Evolutionary conservation across 2,113 vertebrate species (phyloP).

Genomic region (Vicugna pacos): DNA sequence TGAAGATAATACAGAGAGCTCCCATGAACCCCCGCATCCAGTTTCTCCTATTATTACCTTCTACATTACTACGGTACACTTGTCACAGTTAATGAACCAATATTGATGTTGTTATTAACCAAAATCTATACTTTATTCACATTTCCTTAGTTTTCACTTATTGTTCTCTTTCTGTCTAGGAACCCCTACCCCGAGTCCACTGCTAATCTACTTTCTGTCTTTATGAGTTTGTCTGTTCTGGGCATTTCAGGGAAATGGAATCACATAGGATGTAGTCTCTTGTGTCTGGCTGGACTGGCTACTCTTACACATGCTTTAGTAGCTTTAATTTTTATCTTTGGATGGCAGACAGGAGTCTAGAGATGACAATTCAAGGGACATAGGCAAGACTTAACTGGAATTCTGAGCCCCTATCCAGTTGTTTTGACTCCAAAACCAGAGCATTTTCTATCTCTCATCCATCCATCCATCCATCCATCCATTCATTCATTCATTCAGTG

Average conservation of each 20-base stretch:
- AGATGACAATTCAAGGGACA: not conserved
- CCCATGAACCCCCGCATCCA: not conserved
- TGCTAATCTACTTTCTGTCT: not conserved
- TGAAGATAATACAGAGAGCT: not conserved
- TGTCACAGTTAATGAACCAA: not conserved
- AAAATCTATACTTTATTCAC: not conserved
- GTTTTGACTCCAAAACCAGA: not conserved
- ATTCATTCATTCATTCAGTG: not conserved
- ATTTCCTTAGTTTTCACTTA: not conserved
- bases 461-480: not conserved
- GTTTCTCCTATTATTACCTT: not conserved
- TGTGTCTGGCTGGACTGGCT: not conserved
- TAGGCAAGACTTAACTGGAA: not conserved
- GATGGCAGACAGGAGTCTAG: not conserved
- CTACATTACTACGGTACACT: not conserved
- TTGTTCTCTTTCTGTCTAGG: not conserved
- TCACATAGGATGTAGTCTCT: not conserved
- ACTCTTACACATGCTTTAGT: not conserved
- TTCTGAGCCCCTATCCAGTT: not conserved
- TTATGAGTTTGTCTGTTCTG: not conserved
- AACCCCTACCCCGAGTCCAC: not conserved
- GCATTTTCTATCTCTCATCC: not conserved
- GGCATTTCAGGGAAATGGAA: conserved; percentile 42
- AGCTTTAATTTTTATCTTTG: conserved; percentile 2
- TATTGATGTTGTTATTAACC: not conserved